phyloP scores from a whole-genome alignment of 2,888 invertebrate species.

The Tryphoninae sp. region DNA sequence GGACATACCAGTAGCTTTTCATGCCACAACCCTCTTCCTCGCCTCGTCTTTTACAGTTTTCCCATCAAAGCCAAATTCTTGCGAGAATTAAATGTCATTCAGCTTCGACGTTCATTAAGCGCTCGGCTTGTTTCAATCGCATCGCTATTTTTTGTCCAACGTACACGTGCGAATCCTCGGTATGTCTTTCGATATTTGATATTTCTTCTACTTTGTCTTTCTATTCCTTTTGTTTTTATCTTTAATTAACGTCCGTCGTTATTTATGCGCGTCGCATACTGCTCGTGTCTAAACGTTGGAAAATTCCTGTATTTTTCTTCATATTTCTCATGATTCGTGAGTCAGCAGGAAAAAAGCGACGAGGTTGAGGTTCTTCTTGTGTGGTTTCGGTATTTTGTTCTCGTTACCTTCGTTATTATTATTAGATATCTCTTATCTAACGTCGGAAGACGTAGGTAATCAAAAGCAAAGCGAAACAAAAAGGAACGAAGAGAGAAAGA shows the following conservation, averaged over 20 bases:
- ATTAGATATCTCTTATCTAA: too few relatives aligned
- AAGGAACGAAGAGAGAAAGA: neutral
- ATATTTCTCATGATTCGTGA: neutral
- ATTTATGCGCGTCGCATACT: neutral
- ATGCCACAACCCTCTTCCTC: slow-evolving; percentile 39
- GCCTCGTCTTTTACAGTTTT: slow-evolving; percentile 17
- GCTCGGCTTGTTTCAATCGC: slow-evolving; percentile 65
- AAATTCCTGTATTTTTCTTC: slow-evolving; percentile 8
- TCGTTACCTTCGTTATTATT: too few relatives aligned
- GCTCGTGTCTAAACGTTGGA: neutral
- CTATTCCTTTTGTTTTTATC: too few relatives aligned
- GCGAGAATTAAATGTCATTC: slow-evolving; percentile 77
- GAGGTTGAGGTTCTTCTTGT: too few relatives aligned
- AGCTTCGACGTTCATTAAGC: slow-evolving; percentile 75
- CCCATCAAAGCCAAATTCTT: slow-evolving; percentile 74
- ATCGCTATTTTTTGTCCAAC: slow-evolving; percentile 45
- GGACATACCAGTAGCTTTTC: slow-evolving; percentile 20
- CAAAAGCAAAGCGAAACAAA: neutral
- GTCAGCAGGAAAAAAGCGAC: too few relatives aligned
- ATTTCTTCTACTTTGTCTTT: slow-evolving; percentile 5
- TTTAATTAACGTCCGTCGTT: neutral
- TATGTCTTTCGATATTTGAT: slow-evolving; percentile 2
- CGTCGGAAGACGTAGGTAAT: neutral
- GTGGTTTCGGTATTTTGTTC: too few relatives aligned
- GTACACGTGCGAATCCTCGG: slow-evolving; percentile 14